Evolutionary conservation across 2,888 invertebrate species (phyloP).

Genomic region (Sericinus montela): DNA sequence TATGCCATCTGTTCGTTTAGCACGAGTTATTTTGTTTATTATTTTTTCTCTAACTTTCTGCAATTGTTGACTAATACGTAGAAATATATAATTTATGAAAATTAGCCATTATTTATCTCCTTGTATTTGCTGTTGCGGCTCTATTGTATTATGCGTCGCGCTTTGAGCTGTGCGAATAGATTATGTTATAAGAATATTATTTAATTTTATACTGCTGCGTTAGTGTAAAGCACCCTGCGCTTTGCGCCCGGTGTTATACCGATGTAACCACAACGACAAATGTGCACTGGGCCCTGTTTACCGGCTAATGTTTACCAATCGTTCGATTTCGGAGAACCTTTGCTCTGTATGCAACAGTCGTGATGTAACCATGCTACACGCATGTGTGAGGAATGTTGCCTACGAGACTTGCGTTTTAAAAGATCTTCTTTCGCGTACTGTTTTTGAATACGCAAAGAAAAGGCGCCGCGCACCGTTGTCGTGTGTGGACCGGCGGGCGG

Average conservation of each 20-base stretch:
- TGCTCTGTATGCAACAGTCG: neutral
- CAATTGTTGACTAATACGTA: neutral
- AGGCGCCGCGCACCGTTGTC: constrained; percentile 18
- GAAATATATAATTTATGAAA: neutral
- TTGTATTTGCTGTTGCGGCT: constrained; percentile 8
- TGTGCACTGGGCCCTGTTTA: neutral
- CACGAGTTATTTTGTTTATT: neutral
- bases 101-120: neutral
- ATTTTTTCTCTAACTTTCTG: neutral
- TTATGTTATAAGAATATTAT: neutral
- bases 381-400: neutral
- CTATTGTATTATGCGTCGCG: constrained; percentile 4
- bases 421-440: neutral
- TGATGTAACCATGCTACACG: too few relatives aligned
- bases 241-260: neutral
- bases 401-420: neutral
- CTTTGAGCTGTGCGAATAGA: constrained; percentile 14
- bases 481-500: constrained; percentile 20
- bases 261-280: constrained; percentile 5
- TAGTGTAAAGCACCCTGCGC: neutral
- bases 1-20: too few relatives aligned
- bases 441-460: neutral
- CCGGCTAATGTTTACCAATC: neutral
- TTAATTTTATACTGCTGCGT: neutral
- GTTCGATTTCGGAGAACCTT: neutral